A percentile compares a stretch with the other conserved stretches of the same genome.
Conservation (phyloP, 2,888 invertebrate genomes). For the Cataglyphis livida region DNA sequence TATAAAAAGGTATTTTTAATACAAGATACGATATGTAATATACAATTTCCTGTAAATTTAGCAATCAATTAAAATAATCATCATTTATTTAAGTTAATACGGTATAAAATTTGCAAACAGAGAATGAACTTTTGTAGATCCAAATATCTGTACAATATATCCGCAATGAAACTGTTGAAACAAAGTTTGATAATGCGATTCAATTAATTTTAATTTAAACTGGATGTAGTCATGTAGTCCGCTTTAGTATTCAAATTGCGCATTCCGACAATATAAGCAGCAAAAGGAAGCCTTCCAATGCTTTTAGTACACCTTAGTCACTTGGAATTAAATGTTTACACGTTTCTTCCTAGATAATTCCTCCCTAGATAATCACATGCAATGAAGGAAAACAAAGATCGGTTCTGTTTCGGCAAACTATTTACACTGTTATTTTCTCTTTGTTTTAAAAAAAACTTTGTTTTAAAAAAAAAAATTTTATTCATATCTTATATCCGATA, state of each 20-base stretch:
- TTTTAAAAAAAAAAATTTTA: too few relatives aligned
- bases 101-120: background rate
- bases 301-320: slow-evolving; percentile 29
- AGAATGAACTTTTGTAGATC: background rate
- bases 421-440: background rate
- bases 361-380: background rate
- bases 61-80: background rate
- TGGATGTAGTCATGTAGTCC: background rate
- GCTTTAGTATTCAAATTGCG: slow-evolving; percentile 19
- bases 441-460: too few relatives aligned
- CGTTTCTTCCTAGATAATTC: slow-evolving; percentile 9
- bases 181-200: slow-evolving; percentile 30
- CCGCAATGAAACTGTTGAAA: slow-evolving; percentile 4
- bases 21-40: background rate
- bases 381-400: slow-evolving; percentile 8
- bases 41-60: background rate
- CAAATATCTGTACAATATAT: background rate
- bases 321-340: slow-evolving; percentile 36
- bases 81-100: background rate
- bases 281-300: slow-evolving; percentile 20
- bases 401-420: background rate
- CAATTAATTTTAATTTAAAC: slow-evolving; percentile 36
- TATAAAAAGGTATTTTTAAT: background rate
- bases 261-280: background rate
- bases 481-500: background rate